Conservation (phyloP, 2,113 vertebrate species). For the Ceuthmochares aereus region DNA sequence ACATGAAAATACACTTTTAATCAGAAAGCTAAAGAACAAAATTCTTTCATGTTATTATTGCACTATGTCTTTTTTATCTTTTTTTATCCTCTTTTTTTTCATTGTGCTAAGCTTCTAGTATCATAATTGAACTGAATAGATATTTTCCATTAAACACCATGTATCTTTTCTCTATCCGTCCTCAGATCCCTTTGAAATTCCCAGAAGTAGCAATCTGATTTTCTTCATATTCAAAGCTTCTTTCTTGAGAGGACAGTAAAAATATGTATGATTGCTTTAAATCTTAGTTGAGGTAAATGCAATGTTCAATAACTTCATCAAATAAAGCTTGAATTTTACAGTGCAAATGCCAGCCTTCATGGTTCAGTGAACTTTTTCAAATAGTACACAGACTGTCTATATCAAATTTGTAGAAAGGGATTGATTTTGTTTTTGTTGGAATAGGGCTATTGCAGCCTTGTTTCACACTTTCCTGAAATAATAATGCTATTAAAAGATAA, state of each 20-base stretch:
- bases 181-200: conserved; percentile 53
- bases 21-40: conserved; percentile 70
- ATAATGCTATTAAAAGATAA: conserved; percentile 73
- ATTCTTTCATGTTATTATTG: conserved; percentile 66
- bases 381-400: conserved; percentile 63
- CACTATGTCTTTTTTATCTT: conserved; percentile 13
- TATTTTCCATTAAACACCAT: conserved; percentile 66
- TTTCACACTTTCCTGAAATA: conserved; percentile 73
- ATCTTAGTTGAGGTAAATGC: conserved; percentile 61
- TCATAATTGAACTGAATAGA: conserved; percentile 57
- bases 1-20: conserved; percentile 68
- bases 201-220: conserved; percentile 50
- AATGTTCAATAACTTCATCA: conserved; percentile 78
- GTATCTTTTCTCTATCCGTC: conserved; percentile 30
- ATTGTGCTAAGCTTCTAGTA: conserved; percentile 7
- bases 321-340: conserved; percentile 72
- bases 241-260: conserved; percentile 47
- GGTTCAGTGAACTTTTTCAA: conserved; percentile 75
- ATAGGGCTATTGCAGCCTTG: conserved; percentile 66
- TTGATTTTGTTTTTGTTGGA: conserved; percentile 76
- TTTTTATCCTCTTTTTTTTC: conserved; percentile 38
- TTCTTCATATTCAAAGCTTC: conserved; percentile 47
- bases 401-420: conserved; percentile 78
- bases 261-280: conserved; percentile 59
- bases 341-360: conserved; percentile 75